Evolutionary conservation across 1,140 invertebrate species (phyloP), one percentile per base, ranked within the genome.

Genomic region (Trichonephila inaurata): DNA sequence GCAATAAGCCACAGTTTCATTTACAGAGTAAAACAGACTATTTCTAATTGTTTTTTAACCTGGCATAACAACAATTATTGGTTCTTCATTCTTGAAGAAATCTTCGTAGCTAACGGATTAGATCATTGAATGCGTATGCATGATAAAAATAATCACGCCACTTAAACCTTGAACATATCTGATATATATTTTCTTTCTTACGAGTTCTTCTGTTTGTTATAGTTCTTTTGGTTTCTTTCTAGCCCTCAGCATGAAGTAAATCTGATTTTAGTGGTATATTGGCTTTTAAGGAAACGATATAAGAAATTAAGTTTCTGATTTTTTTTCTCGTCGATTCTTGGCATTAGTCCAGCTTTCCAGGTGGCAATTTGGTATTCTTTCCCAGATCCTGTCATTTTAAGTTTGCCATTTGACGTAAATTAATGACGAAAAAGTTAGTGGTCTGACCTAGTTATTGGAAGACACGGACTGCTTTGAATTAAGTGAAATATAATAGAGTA

Each of bases 341-440:
- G 82, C 51, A 58, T 44, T 58, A 60, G 44, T 58, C 82, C 82
- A 85, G 44, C 12, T 14, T 51, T 85, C 44, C 44, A 85, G 82
- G 82, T 85, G 82, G 82, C 14, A 44, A 85, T 24, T 85, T 85
- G 10, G 19, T 85, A 51, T 85, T 85, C 82, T 85, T 85, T 85
- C 44, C 24, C 44, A 85, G 82, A n/a, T 58, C 21, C 82, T 60
- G 82, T 85, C 82, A 85, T 58, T 85, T 58, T 58, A 85, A 85
- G 51, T 85, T 85, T 24, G 82, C 58, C 51, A 24, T 85, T 85
- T 60, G 44, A 85, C 44, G 44, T 58, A 60, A 85, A 85, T 85
- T 85, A 85, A 85, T 58, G 82, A 58, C 21, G 24, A 58, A 85
- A 85, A 85, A 58, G 82, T 85, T 44, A 60, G 44, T 28, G 40